A percentile compares a stretch with the other conserved stretches of the same genome.
Evolutionary conservation across 2,888 invertebrate species (phyloP).

Genomic region (Protula sp.): DNA sequence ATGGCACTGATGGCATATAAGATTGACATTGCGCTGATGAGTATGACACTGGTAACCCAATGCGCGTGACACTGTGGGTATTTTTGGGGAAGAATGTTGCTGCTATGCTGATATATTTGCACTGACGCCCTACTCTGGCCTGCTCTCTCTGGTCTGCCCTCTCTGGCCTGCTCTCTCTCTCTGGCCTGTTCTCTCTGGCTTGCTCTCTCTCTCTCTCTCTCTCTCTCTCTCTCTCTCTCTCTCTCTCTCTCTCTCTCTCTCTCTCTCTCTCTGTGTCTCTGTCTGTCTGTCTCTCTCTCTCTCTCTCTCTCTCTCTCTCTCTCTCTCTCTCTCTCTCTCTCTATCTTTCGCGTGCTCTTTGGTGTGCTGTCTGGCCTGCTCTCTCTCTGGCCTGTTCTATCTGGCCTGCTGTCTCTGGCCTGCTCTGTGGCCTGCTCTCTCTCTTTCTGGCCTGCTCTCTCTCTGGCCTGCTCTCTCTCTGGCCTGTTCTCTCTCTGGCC

Average conservation of each 20-base stretch:
- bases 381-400: background rate
- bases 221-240: background rate
- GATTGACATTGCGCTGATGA: background rate
- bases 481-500: background rate
- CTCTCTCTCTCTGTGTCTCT: background rate
- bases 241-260: background rate
- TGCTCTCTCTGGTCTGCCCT: too few relatives aligned
- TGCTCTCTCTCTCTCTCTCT: background rate
- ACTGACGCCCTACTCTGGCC: too few relatives aligned
- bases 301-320: background rate
- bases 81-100: constrained; percentile 1
- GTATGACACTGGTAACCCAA: background rate
- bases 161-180: too few relatives aligned
- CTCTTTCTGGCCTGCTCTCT: background rate
- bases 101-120: too few relatives aligned
- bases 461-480: background rate
- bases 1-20: too few relatives aligned
- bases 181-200: background rate
- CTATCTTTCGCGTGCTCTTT: too few relatives aligned
- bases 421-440: background rate
- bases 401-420: too few relatives aligned
- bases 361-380: background rate
- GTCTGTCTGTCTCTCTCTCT: background rate
- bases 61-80: background rate
- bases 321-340: too few relatives aligned